These are phyloP conservation scores for Penaeus chinensis DNA, from an alignment of 1,140 invertebrate genomes.

Conservation along the genomic window DNA sequence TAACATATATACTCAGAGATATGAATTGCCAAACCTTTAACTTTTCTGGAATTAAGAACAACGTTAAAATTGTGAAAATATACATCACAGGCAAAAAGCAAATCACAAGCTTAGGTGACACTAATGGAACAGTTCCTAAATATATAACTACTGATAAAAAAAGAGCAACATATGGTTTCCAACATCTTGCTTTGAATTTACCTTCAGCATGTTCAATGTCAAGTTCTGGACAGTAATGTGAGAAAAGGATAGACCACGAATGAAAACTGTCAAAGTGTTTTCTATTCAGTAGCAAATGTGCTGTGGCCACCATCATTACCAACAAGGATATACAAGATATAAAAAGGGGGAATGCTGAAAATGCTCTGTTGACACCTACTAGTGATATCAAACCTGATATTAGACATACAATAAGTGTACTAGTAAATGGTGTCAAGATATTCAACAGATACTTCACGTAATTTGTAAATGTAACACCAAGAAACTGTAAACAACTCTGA, in stretches of 20 bases:
- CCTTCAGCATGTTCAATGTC: constrained; percentile 32
- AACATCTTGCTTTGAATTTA: constrained; percentile 38
- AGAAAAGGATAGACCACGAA: constrained; percentile 50
- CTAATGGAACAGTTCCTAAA: constrained; percentile 38
- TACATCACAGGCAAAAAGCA: constrained; percentile 41
- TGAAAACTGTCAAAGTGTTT: constrained; percentile 29
- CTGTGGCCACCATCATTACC: constrained; percentile 48
- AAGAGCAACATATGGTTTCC: constrained; percentile 37
- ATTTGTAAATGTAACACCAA: constrained; percentile 40
- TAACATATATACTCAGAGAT: constrained; percentile 35
- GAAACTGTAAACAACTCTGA: constrained; percentile 29
- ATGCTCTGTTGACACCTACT: background rate
- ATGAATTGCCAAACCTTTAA: constrained; percentile 38
- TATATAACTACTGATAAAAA: constrained; percentile 35
- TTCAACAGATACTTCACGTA: background rate
- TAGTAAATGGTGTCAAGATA: constrained; percentile 1
- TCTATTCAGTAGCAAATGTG: constrained; percentile 42
- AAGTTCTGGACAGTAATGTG: constrained; percentile 51
- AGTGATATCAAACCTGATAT: constrained; percentile 24
- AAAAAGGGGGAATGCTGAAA: constrained; percentile 26
- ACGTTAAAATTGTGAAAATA: constrained; percentile 11
- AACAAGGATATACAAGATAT: constrained; percentile 27
- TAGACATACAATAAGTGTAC: constrained; percentile 3
- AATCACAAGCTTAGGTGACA: constrained; percentile 28
- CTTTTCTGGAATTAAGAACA: constrained; percentile 29